A percentile compares a stretch with the other conserved stretches of the same genome.
These are phyloP conservation scores for Drosophila phalerata DNA, from an alignment of 2,888 invertebrate species.

Conservation along the genomic window DNA sequence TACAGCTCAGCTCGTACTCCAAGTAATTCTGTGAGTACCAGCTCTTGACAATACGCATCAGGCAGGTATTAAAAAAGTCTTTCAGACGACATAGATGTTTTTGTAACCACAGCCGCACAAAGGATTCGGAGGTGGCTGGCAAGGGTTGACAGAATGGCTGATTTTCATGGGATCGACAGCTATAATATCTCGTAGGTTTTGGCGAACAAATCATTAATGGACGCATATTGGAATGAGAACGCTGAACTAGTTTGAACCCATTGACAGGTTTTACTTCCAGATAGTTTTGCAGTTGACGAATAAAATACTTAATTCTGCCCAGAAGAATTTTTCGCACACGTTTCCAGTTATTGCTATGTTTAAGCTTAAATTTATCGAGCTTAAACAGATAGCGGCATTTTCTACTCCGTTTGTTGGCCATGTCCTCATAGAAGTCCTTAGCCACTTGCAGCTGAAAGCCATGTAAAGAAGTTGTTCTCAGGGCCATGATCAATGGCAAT, in stretches of 20 bases:
- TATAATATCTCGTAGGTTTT: background rate
- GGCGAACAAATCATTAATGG: background rate
- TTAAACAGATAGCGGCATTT: conserved; percentile 1
- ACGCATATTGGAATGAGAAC: background rate
- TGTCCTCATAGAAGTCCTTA: conserved; percentile 14
- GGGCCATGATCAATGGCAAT: conserved; percentile 4
- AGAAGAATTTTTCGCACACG: background rate
- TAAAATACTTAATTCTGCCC: background rate
- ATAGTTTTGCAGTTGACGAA: background rate
- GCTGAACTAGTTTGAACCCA: background rate
- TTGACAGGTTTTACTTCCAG: background rate
- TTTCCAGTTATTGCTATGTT: conserved; percentile 1
- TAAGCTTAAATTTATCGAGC: background rate
- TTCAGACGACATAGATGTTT: background rate
- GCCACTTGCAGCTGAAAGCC: conserved; percentile 30
- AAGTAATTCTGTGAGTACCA: background rate
- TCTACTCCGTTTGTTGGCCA: background rate
- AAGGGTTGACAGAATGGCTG: background rate
- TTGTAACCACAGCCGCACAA: background rate
- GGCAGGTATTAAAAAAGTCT: background rate
- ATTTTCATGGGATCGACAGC: background rate
- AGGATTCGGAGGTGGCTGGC: background rate
- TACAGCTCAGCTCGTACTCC: conserved; percentile 16
- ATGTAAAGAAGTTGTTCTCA: background rate
- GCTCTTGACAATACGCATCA: background rate